Percentiles rank a stretch among this genome's conserved stretches.
These are phyloP conservation scores for Muricea muricata DNA, from an alignment of 92 coral and sea anemone genomes.

Conservation along the genomic window DNA sequence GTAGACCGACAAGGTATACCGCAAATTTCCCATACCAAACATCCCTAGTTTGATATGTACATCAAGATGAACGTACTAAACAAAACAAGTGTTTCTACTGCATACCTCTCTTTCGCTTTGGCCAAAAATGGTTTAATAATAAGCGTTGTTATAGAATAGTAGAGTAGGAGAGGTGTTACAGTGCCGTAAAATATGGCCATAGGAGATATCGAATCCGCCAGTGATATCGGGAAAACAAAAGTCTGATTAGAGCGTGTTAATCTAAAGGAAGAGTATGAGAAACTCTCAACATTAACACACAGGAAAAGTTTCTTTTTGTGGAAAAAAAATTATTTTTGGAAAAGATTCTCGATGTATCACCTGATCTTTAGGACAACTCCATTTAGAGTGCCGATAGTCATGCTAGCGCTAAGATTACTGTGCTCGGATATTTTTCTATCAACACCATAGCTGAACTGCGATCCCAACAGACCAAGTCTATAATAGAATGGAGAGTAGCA, in stretches of 20 bases:
- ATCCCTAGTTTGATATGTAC: no score
- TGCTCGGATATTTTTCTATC: slow-evolving; percentile 88
- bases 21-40: no score
- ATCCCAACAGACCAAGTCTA: slow-evolving; percentile 83
- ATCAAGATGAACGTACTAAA: no score
- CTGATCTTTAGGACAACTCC: slow-evolving; percentile 91
- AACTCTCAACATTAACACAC: no score
- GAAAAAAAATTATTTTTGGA: no score
- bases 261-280: slow-evolving; percentile 47
- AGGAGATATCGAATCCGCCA: slow-evolving; percentile 83
- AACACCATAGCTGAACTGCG: slow-evolving; percentile 78
- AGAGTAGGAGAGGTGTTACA: slow-evolving; percentile 77
- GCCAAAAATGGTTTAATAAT: slow-evolving; percentile 84
- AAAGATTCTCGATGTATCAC: no score
- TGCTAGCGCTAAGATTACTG: slow-evolving; percentile 81
- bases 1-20: no score
- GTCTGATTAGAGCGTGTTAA: slow-evolving; percentile 87
- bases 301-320: no score
- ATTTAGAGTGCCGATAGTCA: slow-evolving; percentile 72
- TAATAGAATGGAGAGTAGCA: background rate
- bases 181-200: slow-evolving; percentile 95
- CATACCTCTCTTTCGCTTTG: slow-evolving; percentile 88
- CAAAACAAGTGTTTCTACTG: no score
- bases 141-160: slow-evolving; percentile 77
- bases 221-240: slow-evolving; percentile 80